Conservation (phyloP, 2,888 invertebrate genomes). For the Tinea semifulvella region DNA sequence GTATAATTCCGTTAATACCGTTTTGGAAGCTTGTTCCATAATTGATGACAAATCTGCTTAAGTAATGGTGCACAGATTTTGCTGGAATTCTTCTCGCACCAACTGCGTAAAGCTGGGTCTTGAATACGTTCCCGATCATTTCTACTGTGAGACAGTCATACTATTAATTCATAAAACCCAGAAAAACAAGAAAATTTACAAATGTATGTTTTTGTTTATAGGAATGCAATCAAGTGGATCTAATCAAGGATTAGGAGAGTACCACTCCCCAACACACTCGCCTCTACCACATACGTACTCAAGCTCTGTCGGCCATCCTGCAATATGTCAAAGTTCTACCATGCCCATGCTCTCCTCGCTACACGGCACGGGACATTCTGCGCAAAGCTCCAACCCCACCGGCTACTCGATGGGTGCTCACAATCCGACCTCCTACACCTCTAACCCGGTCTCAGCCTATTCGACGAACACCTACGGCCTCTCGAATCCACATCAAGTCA, state of each 20-base stretch:
- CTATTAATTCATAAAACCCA: no score
- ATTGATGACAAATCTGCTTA: no score
- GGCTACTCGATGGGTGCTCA: conserved; percentile 60
- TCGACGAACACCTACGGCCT: conserved; percentile 52
- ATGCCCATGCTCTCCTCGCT: conserved; percentile 69
- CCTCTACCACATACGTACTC: conserved; percentile 63
- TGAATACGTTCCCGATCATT: no score
- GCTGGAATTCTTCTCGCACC: no score
- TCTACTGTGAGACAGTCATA: no score
- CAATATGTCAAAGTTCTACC: conserved; percentile 70
- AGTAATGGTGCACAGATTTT: no score
- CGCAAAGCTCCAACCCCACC: conserved; percentile 57
- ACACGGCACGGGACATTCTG: conserved; percentile 51
- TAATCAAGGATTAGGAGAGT: conserved; percentile 74
- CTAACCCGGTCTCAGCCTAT: conserved; percentile 62
- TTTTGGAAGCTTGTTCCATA: no score
- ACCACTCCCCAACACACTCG: conserved; percentile 67
- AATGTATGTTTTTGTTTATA: conserved; percentile 26
- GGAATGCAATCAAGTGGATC: conserved; percentile 74
- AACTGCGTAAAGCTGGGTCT: no score
- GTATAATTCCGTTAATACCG: no score
- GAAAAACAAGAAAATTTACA: no score
- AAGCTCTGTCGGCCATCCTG: conserved; percentile 41
- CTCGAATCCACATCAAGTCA: conserved; percentile 59
- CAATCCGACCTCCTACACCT: conserved; percentile 57